These are phyloP conservation scores for Psilopsiagon aymara DNA, from an alignment of 2,113 vertebrate species.

Conservation along the genomic window DNA sequence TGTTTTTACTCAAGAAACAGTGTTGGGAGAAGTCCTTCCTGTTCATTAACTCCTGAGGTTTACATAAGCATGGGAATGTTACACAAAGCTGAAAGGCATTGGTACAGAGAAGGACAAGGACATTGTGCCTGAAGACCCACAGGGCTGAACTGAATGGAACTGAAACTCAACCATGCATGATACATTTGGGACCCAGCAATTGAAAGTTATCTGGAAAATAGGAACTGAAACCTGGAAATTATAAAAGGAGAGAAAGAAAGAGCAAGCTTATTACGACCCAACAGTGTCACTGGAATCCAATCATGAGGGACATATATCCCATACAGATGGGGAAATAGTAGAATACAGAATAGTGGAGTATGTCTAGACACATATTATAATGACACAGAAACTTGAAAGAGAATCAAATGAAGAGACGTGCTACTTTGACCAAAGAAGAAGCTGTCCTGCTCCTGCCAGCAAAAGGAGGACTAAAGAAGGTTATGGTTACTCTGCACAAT, in stretches of 20 bases:
- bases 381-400: not conserved
- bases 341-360: not conserved
- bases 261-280: not conserved
- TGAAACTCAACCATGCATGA: not conserved
- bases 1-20: not conserved
- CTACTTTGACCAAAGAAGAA: not conserved
- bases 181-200: not conserved
- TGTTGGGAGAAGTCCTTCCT: not conserved
- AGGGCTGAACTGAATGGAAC: not conserved
- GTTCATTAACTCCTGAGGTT: not conserved
- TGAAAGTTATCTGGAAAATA: not conserved
- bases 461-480: not conserved
- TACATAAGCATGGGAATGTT: not conserved
- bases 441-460: not conserved
- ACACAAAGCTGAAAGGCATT: not conserved
- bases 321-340: not conserved
- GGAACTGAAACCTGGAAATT: not conserved
- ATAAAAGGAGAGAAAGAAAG: not conserved
- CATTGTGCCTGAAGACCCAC: not conserved
- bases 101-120: not conserved
- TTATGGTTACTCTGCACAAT: not conserved
- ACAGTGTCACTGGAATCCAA: not conserved
- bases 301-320: not conserved
- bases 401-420: not conserved
- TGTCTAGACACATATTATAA: not conserved